These are phyloP conservation scores for Cryptoleucopteryx plumbea DNA, from an alignment of 2,113 vertebrate genomes.

Conservation along the genomic window DNA sequence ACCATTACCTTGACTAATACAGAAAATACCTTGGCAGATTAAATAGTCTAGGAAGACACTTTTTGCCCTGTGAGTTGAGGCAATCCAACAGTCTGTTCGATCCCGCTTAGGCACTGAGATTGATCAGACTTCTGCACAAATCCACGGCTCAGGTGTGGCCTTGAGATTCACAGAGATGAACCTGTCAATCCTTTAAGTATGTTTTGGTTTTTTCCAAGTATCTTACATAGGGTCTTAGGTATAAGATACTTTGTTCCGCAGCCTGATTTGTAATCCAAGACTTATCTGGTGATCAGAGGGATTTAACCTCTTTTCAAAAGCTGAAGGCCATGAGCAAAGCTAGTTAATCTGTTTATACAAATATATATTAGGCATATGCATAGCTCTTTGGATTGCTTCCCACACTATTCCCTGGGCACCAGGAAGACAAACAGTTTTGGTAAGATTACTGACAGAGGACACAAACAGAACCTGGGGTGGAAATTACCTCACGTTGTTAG, in stretches of 20 bases:
- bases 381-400: neutral
- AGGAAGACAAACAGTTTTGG: neutral
- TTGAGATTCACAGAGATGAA: neutral
- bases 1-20: neutral
- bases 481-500: accelerated
- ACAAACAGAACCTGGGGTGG: neutral
- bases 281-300: neutral
- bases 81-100: neutral
- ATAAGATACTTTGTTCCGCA: neutral
- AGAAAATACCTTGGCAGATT: neutral
- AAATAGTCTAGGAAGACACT: neutral
- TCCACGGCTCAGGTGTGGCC: neutral
- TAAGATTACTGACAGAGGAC: neutral
- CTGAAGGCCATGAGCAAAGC: neutral
- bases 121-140: neutral
- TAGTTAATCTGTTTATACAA: neutral
- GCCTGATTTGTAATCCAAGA: neutral
- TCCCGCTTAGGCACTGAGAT: neutral
- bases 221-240: neutral
- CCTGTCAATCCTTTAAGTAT: neutral
- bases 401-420: neutral
- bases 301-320: neutral
- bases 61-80: neutral
- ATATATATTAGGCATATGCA: neutral
- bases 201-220: neutral